Evolutionary conservation across 92 coral and sea anemone genomes (phyloP), one percentile per base, ranked within the genome.

Genomic region (Porites divaricata): DNA sequence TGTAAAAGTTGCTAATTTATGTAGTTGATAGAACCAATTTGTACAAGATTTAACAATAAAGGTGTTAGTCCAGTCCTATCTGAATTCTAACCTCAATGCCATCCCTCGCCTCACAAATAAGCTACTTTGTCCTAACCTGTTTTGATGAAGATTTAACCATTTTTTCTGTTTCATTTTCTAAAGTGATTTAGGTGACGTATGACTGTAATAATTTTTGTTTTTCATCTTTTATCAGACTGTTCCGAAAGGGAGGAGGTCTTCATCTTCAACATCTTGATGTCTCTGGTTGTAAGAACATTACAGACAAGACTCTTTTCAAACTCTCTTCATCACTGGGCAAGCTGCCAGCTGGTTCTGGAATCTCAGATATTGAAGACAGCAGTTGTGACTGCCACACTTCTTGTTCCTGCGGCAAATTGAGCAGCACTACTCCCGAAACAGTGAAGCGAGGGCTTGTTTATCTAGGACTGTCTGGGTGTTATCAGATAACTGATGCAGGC

Each of bases 381-480:
- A 83, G 87, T 8, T 88, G 93, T 63, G 95, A 91, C 53, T 86
- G 89, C 57, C 91, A 81, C n/a, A 75, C 95, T 24, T 76, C 78
- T 7, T 92, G 98, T 87, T 92, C 88, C 1, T 94, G 98, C 79
- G 86, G 64, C 64, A 71, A 74, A 28, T 69, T 79, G 74, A 48
- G 15, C 11, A 63, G 76, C 61, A 8, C 54, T 15, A 61, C 68
- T 13, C 74, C 86, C 50, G 75, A 21, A 49, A 74, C 52, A 15
- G 79, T 70, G 23, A 94, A 85, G 80, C 84, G 89, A 63, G 91
- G 94, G 58, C 90, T 96, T 54, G 85, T 76, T 76, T 89, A 94
- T 70, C 93, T 96, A 61, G 94, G 98, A 16, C 72, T 96, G 79
- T 96, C 99, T 70, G 99, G 99, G 6, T 96, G 99, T 75, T 96